Conservation (phyloP, 2,888 invertebrate species). For the Brachypterus glaber region DNA sequence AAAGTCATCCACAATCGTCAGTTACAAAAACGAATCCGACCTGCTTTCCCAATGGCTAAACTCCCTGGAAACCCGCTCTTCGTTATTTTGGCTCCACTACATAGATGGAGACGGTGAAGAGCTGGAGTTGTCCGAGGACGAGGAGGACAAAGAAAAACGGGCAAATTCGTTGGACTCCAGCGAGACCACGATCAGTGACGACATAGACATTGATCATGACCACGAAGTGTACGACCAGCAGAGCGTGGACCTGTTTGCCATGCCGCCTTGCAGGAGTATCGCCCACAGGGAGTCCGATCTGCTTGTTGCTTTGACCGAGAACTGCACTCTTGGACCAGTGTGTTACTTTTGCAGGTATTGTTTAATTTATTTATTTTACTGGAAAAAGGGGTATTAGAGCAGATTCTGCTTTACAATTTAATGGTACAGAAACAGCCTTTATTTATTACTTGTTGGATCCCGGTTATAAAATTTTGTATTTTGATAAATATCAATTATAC, state of each 20-base stretch:
- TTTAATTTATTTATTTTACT: no score
- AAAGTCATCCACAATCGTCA: no score
- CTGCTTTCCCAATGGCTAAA: conserved; percentile 36
- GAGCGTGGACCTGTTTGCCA: conserved; percentile 18
- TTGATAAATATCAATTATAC: no score
- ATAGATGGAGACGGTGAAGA: conserved; percentile 27
- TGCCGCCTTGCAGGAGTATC: conserved; percentile 37
- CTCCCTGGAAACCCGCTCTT: conserved; percentile 35
- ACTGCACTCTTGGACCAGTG: conserved; percentile 38
- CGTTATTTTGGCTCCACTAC: conserved; percentile 36
- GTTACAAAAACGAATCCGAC: conserved; percentile 19
- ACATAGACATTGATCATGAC: conserved; percentile 25
- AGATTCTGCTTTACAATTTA: no score
- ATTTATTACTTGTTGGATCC: no score
- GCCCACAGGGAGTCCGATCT: conserved; percentile 41
- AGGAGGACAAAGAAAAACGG: conserved; percentile 20
- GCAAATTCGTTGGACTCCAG: conserved; percentile 30
- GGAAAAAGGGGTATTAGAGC: no score
- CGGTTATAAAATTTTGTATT: no score
- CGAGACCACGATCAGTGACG: conserved; percentile 27
- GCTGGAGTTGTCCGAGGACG: conserved; percentile 16
- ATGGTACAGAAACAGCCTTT: no score
- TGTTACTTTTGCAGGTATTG: conserved; percentile 44
- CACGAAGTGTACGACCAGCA: conserved; percentile 15
- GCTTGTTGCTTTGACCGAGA: conserved; percentile 38